Base-by-base conservation (phyloP, 2,797 vertebrate genomes). In the Hydrolagus colliei region DNA sequence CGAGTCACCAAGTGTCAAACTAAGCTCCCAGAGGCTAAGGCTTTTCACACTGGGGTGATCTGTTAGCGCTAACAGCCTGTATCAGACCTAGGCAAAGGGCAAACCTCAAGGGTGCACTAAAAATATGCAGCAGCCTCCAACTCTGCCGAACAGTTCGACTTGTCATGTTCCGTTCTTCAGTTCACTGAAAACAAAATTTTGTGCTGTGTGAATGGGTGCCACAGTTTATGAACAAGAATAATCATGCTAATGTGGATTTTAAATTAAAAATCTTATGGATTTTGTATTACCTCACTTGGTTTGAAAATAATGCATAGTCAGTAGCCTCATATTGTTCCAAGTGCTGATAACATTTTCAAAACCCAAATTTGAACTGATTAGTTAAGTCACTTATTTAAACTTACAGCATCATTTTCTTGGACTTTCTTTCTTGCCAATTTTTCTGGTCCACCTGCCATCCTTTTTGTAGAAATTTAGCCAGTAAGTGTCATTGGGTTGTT, bases 31-130 rank as follows among this genome's bases (percentile, higher is more conserved):
- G 79, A 84, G 79, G 79, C 65, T 52, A 84, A 84, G 65, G 5
- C 65, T 84, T 71, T 84, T 84, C 79, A 84, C 79, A 84, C 79
- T 68, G 65, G 79, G 79, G 65, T 84, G 63, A 84, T 84, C 65
- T 84, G 79, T 84, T 84, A 84, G 65, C 65, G 52, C 65, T 84
- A 84, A 84, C 79, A 84, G 79, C 79, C 71, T 84, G 79, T 71
- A 84, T 84, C 71, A 84, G 65, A 84, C 79, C 79, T 41, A 84
- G 79, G 79, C 79, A 84, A 84, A 84, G 79, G 79, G 27, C 79
- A 84, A 84, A 84, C 79, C 79, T 84, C 79, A 84, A 84, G 79
- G 65, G 79, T 63, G 65, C 65, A 68, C 65, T 84, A 84, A 84
- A 84, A 68, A 71, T 82, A 82, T 84, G 79, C 65, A 82, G 63